Conservation (phyloP, 2,113 vertebrate genomes). For the Corythoichthys haematopterus region DNA sequence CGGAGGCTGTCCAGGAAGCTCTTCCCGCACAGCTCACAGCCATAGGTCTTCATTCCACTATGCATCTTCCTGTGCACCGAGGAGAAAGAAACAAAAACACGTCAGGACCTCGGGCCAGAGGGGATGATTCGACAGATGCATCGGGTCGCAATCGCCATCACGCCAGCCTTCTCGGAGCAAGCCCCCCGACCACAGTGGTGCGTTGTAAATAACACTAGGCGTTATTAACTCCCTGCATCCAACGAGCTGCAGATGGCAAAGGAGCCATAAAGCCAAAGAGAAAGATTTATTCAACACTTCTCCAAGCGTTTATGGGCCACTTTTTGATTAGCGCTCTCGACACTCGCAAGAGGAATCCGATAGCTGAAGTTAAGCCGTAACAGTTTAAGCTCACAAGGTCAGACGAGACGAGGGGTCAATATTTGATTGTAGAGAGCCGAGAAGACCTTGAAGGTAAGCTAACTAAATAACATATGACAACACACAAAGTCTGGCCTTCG, state of each 20-base stretch:
- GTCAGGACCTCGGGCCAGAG: conserved; percentile 6
- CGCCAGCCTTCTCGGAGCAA: conserved; percentile 13
- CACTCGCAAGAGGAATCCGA: conserved; percentile 18
- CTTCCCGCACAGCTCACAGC: conserved; percentile 96
- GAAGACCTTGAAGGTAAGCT: conserved; percentile 57
- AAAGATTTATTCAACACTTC: conserved; percentile 29
- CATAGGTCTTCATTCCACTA: conserved; percentile 97
- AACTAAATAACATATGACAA: conserved; percentile 52
- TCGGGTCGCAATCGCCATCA: conserved; percentile 18
- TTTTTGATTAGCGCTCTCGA: conserved; percentile 20
- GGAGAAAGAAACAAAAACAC: conserved; percentile 20
- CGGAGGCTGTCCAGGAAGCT: conserved; percentile 96
- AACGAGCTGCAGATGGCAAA: conserved; percentile 31
- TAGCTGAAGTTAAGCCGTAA: conserved; percentile 39
- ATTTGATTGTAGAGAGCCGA: conserved; percentile 53
- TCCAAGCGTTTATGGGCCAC: conserved; percentile 14
- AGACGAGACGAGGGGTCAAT: conserved; percentile 58
- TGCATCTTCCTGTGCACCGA: conserved; percentile 87
- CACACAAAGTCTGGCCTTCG: conserved; percentile 23
- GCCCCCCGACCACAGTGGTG: conserved; percentile 11
- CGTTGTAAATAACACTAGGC: conserved; percentile 42
- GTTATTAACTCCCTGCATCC: conserved; percentile 32
- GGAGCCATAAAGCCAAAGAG: conserved; percentile 20
- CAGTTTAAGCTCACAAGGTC: conserved; percentile 43
- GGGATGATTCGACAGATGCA: neutral